Percentiles rank a stretch among this genome's conserved stretches.
Conservation (phyloP, 2,797 vertebrate genomes). For the Periparus ater region DNA sequence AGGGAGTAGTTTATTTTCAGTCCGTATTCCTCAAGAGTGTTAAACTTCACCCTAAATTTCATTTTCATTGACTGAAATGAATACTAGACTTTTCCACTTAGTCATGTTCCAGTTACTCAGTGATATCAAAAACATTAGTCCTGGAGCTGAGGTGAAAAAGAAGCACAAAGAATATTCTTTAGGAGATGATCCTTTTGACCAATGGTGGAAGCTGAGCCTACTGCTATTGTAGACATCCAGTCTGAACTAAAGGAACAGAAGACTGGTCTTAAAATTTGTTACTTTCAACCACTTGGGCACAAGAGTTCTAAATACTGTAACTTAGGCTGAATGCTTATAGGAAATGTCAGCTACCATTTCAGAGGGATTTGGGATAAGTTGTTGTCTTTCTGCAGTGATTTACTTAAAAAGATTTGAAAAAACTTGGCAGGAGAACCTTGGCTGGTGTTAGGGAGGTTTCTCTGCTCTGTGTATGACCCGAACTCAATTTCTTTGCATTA, state of each 20-base stretch:
- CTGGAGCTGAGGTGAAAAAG: background rate
- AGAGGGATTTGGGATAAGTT: background rate
- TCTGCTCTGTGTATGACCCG: background rate
- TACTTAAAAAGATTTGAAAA: background rate
- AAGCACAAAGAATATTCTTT: background rate
- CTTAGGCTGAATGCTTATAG: background rate
- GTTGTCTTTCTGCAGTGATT: background rate
- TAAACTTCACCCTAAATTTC: background rate
- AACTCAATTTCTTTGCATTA: background rate
- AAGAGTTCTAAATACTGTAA: background rate
- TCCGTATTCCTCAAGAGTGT: background rate
- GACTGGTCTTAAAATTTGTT: background rate
- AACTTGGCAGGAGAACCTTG: background rate
- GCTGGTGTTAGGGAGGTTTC: background rate
- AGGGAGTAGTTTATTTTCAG: background rate
- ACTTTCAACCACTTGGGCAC: background rate
- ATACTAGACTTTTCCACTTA: background rate
- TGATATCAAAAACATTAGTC: background rate
- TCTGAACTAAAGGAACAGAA: background rate
- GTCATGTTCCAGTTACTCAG: background rate
- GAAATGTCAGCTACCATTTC: background rate
- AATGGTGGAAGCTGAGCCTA: background rate
- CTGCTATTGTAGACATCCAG: accelerated
- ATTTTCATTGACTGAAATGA: background rate
- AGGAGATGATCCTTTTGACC: background rate